These are phyloP conservation scores for Argyresthia goedartella DNA, from an alignment of 2,888 invertebrate species.

Conservation along the genomic window DNA sequence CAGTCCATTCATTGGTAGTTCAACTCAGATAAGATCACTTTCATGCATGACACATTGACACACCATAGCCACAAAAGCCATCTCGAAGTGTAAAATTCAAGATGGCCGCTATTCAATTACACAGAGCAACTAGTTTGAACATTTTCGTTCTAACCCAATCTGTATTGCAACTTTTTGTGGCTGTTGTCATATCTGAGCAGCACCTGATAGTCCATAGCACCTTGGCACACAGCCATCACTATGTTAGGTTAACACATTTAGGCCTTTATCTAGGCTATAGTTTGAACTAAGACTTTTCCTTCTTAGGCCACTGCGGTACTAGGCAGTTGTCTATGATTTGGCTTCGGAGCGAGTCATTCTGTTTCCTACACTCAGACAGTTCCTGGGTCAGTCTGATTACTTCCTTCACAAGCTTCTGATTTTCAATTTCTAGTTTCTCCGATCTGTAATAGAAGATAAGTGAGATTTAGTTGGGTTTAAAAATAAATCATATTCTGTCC, in stretches of 20 bases:
- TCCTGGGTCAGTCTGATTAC: conserved; percentile 79
- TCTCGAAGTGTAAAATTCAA: too few species aligned
- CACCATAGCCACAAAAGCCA: too few species aligned
- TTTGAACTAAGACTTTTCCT: conserved; percentile 45
- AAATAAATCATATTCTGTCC: background rate
- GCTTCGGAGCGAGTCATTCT: conserved; percentile 78
- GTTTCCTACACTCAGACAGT: conserved; percentile 79
- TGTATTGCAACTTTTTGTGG: too few species aligned
- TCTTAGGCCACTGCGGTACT: conserved; percentile 41
- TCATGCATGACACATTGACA: too few species aligned
- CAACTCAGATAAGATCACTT: too few species aligned
- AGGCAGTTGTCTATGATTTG: conserved; percentile 78
- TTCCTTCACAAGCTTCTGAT: conserved; percentile 79
- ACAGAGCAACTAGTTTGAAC: too few species aligned
- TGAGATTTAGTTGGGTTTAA: background rate
- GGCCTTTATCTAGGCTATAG: conserved; percentile 12
- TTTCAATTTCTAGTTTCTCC: conserved; percentile 70
- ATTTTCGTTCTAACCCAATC: too few species aligned
- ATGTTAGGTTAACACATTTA: background rate
- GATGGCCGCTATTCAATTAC: too few species aligned
- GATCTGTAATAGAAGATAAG: conserved; percentile 33
- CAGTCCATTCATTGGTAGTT: too few species aligned
- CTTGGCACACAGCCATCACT: too few species aligned
- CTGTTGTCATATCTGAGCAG: too few species aligned
- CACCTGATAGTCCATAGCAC: too few species aligned